Evolutionary conservation across 2,113 vertebrate genomes (phyloP).

Genomic region (Nasalis larvatus): DNA sequence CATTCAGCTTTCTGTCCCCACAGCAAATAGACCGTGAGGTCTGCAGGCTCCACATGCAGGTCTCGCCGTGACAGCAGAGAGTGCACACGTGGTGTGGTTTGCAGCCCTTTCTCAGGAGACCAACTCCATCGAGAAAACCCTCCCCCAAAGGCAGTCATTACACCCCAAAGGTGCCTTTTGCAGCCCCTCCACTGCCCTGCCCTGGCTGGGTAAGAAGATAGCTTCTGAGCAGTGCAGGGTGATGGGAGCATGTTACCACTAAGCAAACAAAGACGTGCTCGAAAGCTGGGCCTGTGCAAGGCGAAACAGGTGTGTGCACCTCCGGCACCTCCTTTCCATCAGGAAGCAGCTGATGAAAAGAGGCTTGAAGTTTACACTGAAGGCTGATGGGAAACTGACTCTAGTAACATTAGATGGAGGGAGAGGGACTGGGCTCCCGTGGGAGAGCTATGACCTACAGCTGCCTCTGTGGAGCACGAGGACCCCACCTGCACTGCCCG

Average conservation of each 20-base stretch:
- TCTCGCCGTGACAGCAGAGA: neutral
- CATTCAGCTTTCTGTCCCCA: neutral
- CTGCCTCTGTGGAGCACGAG: neutral
- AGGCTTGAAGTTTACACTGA: neutral
- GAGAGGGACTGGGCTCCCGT: neutral
- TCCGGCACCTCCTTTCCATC: too few species aligned
- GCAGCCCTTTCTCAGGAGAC: neutral
- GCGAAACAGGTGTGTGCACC: neutral
- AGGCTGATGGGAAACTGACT: neutral
- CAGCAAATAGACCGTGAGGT: neutral
- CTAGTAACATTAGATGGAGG: neutral
- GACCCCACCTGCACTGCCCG: neutral
- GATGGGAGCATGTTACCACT: accelerated
- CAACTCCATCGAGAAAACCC: neutral
- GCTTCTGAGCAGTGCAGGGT: too few species aligned
- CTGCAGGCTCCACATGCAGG: neutral
- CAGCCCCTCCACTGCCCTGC: neutral
- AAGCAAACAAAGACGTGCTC: neutral
- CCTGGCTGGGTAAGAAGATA: neutral
- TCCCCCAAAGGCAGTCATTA: neutral
- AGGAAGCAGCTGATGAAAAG: neutral
- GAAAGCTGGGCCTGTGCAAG: accelerated
- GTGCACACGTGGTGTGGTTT: accelerated
- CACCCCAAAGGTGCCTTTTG: too few species aligned
- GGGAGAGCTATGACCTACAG: neutral